Conservation (phyloP, 2,888 invertebrate genomes). For the Nomada flava region DNA sequence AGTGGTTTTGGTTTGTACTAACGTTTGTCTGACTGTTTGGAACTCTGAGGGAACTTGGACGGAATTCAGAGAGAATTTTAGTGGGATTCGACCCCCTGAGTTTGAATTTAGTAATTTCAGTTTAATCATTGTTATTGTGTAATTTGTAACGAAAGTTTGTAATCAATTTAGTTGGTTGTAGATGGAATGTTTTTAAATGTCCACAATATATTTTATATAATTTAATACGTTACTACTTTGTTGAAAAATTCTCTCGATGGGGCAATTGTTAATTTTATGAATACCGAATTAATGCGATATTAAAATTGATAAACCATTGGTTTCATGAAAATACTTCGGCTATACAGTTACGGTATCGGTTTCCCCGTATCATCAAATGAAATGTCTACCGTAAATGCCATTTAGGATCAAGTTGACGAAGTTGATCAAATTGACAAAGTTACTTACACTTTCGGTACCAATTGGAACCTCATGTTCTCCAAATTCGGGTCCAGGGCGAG, state of each 20-base stretch:
- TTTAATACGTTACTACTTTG: no score
- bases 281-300: no score
- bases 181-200: no score
- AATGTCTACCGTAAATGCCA: no score
- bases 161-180: no score
- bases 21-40: neutral
- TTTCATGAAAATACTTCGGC: no score
- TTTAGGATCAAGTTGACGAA: neutral
- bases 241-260: no score
- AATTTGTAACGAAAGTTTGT: no score
- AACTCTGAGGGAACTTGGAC: neutral
- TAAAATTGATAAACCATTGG: no score
- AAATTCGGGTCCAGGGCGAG: constrained; percentile 98
- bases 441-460: constrained; percentile 99
- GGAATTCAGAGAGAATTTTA: neutral
- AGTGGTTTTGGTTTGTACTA: neutral
- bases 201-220: no score
- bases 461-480: constrained; percentile 99
- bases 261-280: no score
- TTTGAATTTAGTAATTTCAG: neutral
- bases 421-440: neutral
- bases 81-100: neutral
- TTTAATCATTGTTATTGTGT: no score
- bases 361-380: neutral
- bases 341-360: neutral